Percentiles rank a stretch among this genome's conserved stretches.
These are phyloP conservation scores for Heteropelma amictum DNA, from an alignment of 2,888 invertebrate species.

Conservation along the genomic window DNA sequence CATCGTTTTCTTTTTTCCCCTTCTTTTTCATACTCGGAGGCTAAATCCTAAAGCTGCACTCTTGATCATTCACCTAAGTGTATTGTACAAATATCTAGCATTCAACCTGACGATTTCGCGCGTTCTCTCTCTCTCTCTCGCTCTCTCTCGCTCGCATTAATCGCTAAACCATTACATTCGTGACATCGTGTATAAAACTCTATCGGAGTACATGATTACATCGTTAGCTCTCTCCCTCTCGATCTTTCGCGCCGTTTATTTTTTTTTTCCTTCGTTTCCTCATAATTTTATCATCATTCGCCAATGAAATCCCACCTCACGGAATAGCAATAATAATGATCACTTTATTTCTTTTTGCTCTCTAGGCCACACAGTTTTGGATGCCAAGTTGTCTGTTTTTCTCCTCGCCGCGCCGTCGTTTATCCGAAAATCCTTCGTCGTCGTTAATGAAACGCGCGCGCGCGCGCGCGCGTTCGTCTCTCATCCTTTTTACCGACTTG, in stretches of 20 bases:
- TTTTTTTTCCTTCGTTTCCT: slow-evolving; percentile 59
- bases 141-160: slow-evolving; percentile 62
- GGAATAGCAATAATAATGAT: slow-evolving; percentile 75
- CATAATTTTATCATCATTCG: slow-evolving; percentile 62
- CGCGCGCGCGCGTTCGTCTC: no score
- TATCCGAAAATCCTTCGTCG: slow-evolving; percentile 22
- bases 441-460: slow-evolving; percentile 32
- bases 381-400: slow-evolving; percentile 70
- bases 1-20: slow-evolving; percentile 58
- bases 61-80: slow-evolving; percentile 76
- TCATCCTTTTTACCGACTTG: slow-evolving; percentile 34
- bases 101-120: slow-evolving; percentile 73
- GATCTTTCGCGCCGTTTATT: slow-evolving; percentile 62
- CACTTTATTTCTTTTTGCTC: slow-evolving; percentile 77
- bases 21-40: slow-evolving; percentile 68
- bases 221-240: slow-evolving; percentile 64
- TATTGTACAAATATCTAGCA: slow-evolving; percentile 78
- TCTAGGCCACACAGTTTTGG: slow-evolving; percentile 77
- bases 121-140: slow-evolving; percentile 44
- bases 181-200: slow-evolving; percentile 78
- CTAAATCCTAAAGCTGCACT: slow-evolving; percentile 77
- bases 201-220: slow-evolving; percentile 78
- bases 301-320: no score
- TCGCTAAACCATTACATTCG: slow-evolving; percentile 77
- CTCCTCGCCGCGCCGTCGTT: slow-evolving; percentile 19